Evolutionary conservation across 2,113 vertebrate species (phyloP), one percentile per base, ranked within the genome.

Genomic region (Prunella himalayana): DNA sequence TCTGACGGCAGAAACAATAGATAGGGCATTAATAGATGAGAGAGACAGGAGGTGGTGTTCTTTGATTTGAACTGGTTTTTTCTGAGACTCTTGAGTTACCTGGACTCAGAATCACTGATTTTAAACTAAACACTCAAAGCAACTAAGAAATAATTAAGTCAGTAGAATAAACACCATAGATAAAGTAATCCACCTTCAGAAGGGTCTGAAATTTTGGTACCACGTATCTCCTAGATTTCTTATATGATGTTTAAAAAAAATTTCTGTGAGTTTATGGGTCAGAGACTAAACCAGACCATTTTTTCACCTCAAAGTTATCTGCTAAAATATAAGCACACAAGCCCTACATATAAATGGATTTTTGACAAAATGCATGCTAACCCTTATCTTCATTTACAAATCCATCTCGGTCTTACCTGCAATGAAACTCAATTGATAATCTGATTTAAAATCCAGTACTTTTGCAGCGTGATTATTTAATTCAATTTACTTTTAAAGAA

Each of bases 341-440:
- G 31, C 4, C 0, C 3, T 7, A 18, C 1, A n/a, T 22, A 14
- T 10, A 53, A 94, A 41, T 23, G 1, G 9, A 7, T 50, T 56
- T 80, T 75, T 51, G 0, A 1, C 4, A 53, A 72, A 83, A 51
- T 28, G 27, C 15, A 19, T 39, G 0, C 21, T 49, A 68, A 49
- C 1, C 1, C 4, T 60, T 88, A 54, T 45, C 23, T 65, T 86
- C 6, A 16, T 49, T 39, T 44, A 82, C 19, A 91, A 70, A 76
- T 63, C 45, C 28, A 66, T 59, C 37, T 71, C 18, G 57, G 1
- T 65, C 5, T 71, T 42, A 56, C 14, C 33, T 75, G 11, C 41
- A 77, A n/a, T 60, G 9, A 80, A 66, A 42, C 13, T 35, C 15
- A 39, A 33, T 23, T 51, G 45, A 42, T 54, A 85, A 56, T 51